phyloP scores from a whole-genome alignment of 2,113 vertebrate species.

The Leptobrachium leishanense region DNA sequence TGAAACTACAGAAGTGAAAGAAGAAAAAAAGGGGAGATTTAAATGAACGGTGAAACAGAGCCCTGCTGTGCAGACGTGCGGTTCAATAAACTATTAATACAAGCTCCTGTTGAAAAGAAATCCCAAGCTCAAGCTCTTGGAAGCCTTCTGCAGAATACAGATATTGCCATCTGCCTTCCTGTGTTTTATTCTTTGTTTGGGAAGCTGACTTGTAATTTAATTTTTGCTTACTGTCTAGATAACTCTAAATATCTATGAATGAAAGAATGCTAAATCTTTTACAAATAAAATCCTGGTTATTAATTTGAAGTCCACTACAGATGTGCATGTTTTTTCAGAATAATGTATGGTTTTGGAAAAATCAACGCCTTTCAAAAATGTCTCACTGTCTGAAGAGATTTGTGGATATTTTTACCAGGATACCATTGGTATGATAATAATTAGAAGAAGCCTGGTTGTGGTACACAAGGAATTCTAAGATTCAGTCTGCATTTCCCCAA shows the following conservation, averaged over 20 bases:
- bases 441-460: too few species aligned
- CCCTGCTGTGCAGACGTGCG: constrained; percentile 17
- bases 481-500: too few species aligned
- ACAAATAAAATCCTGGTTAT: too few species aligned
- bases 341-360: too few species aligned
- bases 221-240: background rate
- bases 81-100: constrained; percentile 47
- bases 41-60: constrained; percentile 29
- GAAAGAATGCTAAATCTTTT: too few species aligned
- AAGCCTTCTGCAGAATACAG: constrained; percentile 17
- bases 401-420: too few species aligned
- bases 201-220: background rate
- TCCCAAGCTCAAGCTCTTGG: constrained; percentile 16
- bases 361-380: too few species aligned
- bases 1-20: background rate
- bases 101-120: constrained; percentile 33
- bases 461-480: too few species aligned
- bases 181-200: background rate
- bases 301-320: too few species aligned
- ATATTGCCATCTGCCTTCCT: constrained; percentile 18
- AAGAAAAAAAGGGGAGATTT: constrained; percentile 7
- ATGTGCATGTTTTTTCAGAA: too few species aligned
- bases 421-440: too few species aligned
- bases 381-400: too few species aligned
- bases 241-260: background rate